A percentile compares a stretch with the other conserved stretches of the same genome.
Conservation (phyloP, 2,113 vertebrate species). For the Trichomycterus rosablanca region DNA sequence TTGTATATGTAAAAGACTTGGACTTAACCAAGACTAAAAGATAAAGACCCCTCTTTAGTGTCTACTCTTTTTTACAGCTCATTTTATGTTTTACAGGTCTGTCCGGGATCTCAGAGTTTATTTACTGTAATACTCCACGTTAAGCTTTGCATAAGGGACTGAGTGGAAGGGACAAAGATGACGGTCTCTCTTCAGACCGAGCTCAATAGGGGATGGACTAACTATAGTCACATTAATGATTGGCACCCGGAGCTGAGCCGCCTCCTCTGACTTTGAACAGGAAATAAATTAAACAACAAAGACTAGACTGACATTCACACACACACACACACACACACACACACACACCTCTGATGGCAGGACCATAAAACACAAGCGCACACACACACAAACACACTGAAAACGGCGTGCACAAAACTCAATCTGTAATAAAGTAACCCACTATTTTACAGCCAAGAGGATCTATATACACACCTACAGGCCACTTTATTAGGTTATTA, state of each 20-base stretch:
- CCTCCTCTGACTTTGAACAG: conserved; percentile 75
- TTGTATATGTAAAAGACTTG: too few relatives aligned
- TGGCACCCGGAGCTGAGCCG: conserved; percentile 68
- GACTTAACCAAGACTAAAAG: too few relatives aligned
- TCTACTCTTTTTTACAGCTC: neutral
- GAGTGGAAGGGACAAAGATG: conserved; percentile 34
- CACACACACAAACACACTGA: conserved; percentile 22
- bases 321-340: conserved; percentile 36
- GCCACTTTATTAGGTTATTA: too few relatives aligned
- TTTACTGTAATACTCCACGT: too few relatives aligned
- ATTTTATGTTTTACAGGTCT: too few relatives aligned
- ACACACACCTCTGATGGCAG: conserved; percentile 32
- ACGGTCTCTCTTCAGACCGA: conserved; percentile 63
- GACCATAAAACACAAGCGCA: conserved; percentile 20
- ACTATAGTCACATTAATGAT: conserved; percentile 78
- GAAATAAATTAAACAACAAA: conserved; percentile 83
- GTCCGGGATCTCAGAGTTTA: too few relatives aligned
- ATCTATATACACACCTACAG: neutral
- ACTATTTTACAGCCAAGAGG: neutral
- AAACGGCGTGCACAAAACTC: conserved; percentile 14
- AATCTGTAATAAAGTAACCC: neutral
- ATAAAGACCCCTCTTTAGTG: too few relatives aligned
- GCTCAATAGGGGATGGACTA: conserved; percentile 65
- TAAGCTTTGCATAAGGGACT: too few relatives aligned
- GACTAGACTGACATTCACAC: conserved; percentile 71